Percentiles rank a stretch among this genome's conserved stretches.
phyloP scores from a whole-genome alignment of 2,797 vertebrate species.

The Enteromius trimaculatus region DNA sequence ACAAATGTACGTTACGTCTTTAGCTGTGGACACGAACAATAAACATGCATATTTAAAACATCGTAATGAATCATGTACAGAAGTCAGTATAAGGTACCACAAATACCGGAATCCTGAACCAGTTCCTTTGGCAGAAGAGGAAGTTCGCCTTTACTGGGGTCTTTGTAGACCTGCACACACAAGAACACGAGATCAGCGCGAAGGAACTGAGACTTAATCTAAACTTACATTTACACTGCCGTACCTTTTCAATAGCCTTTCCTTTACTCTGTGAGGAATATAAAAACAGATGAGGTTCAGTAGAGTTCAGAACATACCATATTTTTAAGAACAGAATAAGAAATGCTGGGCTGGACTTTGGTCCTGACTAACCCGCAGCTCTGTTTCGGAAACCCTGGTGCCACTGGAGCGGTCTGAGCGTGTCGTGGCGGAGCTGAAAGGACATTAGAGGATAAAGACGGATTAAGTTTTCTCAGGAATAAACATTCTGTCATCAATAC shows the following conservation, averaged over 20 bases:
- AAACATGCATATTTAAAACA: constrained; percentile 16
- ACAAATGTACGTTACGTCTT: constrained; percentile 96
- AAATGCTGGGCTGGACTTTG: neutral
- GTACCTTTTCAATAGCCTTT: constrained; percentile 71
- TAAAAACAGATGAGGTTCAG: constrained; percentile 43
- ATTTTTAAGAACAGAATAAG: neutral
- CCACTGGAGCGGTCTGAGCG: constrained; percentile 88
- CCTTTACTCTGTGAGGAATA: constrained; percentile 69
- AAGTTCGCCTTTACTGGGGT: constrained; percentile 89
- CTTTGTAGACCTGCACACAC: constrained; percentile 77
- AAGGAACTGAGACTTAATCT: neutral
- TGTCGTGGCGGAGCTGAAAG: constrained; percentile 84
- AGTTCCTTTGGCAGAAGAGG: constrained; percentile 90
- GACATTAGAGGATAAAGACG: constrained; percentile 21
- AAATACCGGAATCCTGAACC: constrained; percentile 84
- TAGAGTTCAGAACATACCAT: neutral
- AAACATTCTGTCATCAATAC: neutral
- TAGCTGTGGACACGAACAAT: constrained; percentile 74
- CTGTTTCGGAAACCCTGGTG: constrained; percentile 82
- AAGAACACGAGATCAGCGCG: neutral
- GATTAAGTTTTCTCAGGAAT: neutral
- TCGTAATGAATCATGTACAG: neutral
- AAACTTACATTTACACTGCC: neutral
- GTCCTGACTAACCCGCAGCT: constrained; percentile 82
- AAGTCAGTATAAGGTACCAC: neutral